Conservation (phyloP, 2,113 vertebrate genomes). For the Baryphthengus martii region DNA sequence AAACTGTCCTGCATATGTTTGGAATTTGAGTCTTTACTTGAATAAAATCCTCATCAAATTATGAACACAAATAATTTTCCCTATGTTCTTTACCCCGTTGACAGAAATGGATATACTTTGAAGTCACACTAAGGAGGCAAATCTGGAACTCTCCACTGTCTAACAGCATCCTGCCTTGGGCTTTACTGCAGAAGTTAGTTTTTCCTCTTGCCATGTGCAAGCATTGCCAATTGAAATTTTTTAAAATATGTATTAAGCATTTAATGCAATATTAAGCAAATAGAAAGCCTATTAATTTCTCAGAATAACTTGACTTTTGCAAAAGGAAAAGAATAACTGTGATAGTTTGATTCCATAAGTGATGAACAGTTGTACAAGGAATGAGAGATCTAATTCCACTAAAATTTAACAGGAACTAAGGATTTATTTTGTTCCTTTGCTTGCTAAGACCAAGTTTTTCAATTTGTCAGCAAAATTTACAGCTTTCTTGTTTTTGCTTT, state of each 20-base stretch:
- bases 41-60: neutral
- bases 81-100: neutral
- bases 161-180: neutral
- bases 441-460: neutral
- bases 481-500: neutral
- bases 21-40: neutral
- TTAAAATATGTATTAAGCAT: neutral
- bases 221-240: neutral
- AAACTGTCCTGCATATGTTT: neutral
- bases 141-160: neutral
- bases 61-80: neutral
- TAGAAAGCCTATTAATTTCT: neutral
- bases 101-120: neutral
- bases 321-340: neutral
- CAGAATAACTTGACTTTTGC: neutral
- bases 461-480: neutral
- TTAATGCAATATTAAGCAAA: neutral
- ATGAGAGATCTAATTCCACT: neutral
- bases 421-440: neutral
- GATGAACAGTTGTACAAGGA: neutral
- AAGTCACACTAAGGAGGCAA: neutral
- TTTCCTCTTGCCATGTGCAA: rapidly evolving
- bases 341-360: neutral
- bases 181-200: neutral
- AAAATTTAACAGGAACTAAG: neutral